Evolutionary conservation across 2,888 invertebrate genomes (phyloP).

Genomic region (Pocota personata): DNA sequence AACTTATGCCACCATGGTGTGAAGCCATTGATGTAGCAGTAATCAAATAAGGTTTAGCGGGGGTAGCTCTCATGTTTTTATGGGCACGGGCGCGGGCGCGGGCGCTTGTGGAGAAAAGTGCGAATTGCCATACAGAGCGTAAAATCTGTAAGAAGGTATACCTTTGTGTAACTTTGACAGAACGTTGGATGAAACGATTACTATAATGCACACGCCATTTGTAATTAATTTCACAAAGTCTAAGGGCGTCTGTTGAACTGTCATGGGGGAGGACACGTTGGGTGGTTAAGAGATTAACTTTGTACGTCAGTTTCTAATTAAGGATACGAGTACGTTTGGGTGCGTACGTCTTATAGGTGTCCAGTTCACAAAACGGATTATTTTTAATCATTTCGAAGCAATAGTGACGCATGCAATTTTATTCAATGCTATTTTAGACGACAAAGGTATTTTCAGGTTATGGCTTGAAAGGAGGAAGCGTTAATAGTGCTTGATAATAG

Average conservation of each 20-base stretch:
- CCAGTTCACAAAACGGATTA: conserved; percentile 32
- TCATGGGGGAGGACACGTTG: not conserved
- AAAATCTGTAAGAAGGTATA: conserved; percentile 53
- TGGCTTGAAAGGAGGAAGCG: not conserved
- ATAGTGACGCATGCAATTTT: conserved; percentile 29
- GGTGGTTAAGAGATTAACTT: conserved; percentile 16
- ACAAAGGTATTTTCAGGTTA: not conserved
- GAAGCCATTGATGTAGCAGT: conserved; percentile 71
- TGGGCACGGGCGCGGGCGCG: not conserved
- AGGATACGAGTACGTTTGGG: conserved; percentile 30
- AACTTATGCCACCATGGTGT: conserved; percentile 53
- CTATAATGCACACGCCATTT: conserved; percentile 62
- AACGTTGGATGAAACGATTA: conserved; percentile 19
- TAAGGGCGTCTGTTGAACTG: conserved; percentile 11
- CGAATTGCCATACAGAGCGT: conserved; percentile 21
- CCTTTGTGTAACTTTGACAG: conserved; percentile 26
- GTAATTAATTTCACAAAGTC: conserved; percentile 40
- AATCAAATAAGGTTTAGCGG: conserved; percentile 55
- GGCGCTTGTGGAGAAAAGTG: conserved; percentile 8
- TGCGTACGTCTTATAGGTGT: conserved; percentile 32
- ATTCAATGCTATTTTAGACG: not conserved
- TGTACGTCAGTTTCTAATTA: conserved; percentile 28
- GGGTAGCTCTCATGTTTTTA: not conserved
- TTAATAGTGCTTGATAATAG: not conserved
- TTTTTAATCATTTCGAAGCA: conserved; percentile 6